Base-by-base conservation (phyloP, 2,888 invertebrate species). In the Eristalinus sepulchralis region DNA sequence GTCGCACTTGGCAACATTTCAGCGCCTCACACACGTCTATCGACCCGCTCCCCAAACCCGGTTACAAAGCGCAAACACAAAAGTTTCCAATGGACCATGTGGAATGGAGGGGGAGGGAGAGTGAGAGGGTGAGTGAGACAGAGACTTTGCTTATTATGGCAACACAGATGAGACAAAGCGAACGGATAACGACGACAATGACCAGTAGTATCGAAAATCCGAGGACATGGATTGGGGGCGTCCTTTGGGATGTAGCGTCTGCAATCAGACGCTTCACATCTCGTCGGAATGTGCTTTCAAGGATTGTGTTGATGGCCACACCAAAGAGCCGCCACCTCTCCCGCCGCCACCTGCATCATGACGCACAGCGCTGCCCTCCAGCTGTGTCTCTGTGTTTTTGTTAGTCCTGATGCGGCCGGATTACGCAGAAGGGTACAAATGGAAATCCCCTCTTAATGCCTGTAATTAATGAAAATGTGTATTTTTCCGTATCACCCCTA, bases 401-500 rank as follows among this genome's bases (percentile, higher is more conserved):
- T 53, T n/a, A 71, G 57, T 34, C 13, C 47, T 27, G 67, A 73
- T 71, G 66, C 62, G 60, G 53, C n/a, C 63, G 77, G 82, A 82
- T 82, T 78, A 86, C 55, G 77, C 73, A 78, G 27, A 39, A 70
- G 72, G 67, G 68, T 77, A 81, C 71, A 85, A 85, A 77, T 77
- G 78, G 68, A 86, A 73, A 82, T 78, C 82, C 85, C 10, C 57
- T 78, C 82, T 85, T 82, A 82, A 78, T 82, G 73, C 82, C 85
- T 82, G 85, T 86, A 86, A 86, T 86, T 86, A 86, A 86, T 86
- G 85, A 78, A 78, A 78, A 85, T 75, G 64, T 75, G 67, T 78
- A 62, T 68, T 63, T 83, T 62, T 78, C 47, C 47, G 47, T 17
- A 17, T 17, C 47, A 47, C 47, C 47, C 39, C 47, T 47, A 17